Evolutionary conservation across 1,140 invertebrate genomes (phyloP).

Genomic region (Dryas iulia): DNA sequence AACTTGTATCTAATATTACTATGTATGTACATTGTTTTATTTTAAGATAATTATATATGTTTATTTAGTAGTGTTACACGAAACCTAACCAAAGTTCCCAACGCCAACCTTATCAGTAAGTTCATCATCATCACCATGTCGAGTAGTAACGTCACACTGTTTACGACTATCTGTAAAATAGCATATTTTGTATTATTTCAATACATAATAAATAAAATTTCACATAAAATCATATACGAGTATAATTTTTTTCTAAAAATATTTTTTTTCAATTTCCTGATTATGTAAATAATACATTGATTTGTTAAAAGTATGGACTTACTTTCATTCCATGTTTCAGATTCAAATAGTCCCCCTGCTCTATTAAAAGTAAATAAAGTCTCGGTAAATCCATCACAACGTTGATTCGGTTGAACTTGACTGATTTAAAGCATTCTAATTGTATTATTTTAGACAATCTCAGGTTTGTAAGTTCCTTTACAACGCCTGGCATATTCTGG

Average conservation of each 20-base stretch:
- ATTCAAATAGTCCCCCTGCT: conserved; percentile 14
- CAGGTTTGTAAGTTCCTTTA: background rate
- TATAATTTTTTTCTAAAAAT: too few species aligned
- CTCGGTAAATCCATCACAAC: background rate
- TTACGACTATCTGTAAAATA: conserved; percentile 9
- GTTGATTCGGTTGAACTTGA: background rate
- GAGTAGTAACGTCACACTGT: background rate
- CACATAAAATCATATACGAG: background rate
- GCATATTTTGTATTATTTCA: too few species aligned
- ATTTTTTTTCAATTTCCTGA: too few species aligned
- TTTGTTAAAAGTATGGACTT: background rate
- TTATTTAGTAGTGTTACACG: too few species aligned
- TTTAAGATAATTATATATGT: too few species aligned
- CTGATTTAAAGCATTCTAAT: background rate
- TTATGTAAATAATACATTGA: too few species aligned
- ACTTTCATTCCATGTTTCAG: conserved; percentile 10
- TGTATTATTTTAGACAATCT: background rate
- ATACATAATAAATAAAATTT: too few species aligned
- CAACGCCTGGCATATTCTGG: background rate
- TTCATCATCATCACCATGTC: conserved; percentile 14
- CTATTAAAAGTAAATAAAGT: conserved; percentile 20
- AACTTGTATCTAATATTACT: too few species aligned
- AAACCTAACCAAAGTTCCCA: conserved; percentile 12
- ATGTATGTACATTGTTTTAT: too few species aligned
- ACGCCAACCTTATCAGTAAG: conserved; percentile 8